Conservation (phyloP, 2,888 invertebrate species). For the Exephanes ischioxanthus region DNA sequence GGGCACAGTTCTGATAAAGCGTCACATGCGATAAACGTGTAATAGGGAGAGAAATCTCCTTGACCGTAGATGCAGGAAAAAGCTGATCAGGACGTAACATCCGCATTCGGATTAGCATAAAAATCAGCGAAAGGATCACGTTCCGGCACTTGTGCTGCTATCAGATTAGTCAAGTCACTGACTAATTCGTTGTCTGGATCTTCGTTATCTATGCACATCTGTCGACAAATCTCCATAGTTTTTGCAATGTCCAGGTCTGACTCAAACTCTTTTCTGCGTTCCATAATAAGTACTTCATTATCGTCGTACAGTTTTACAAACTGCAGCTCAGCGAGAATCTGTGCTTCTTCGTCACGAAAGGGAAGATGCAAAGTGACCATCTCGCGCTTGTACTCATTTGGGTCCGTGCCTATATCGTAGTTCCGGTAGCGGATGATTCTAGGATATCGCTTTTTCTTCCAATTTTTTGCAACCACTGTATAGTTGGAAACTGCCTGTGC, state of each 20-base stretch:
- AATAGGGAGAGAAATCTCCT: too few relatives aligned
- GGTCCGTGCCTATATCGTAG: slow-evolving; percentile 78
- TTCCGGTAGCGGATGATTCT: slow-evolving; percentile 79
- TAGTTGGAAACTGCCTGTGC: slow-evolving; percentile 71
- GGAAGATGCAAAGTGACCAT: slow-evolving; percentile 76
- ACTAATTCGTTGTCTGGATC: slow-evolving; percentile 74
- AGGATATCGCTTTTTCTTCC: slow-evolving; percentile 25
- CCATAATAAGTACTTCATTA: slow-evolving; percentile 74
- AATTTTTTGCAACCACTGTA: not conserved
- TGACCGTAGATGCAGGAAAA: too few relatives aligned
- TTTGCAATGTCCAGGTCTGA: slow-evolving; percentile 59
- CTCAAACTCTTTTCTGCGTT: slow-evolving; percentile 74
- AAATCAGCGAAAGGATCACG: slow-evolving; percentile 71
- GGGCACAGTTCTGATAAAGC: too few relatives aligned
- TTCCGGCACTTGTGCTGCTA: slow-evolving; percentile 50
- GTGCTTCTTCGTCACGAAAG: slow-evolving; percentile 79
- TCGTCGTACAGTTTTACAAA: slow-evolving; percentile 77
- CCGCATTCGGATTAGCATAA: slow-evolving; percentile 69
- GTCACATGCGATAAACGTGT: too few relatives aligned
- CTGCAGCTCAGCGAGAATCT: slow-evolving; percentile 79
- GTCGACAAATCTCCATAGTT: slow-evolving; percentile 66
- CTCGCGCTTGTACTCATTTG: slow-evolving; percentile 75
- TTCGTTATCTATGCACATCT: slow-evolving; percentile 31
- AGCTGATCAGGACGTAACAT: too few relatives aligned
- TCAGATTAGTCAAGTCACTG: slow-evolving; percentile 72